Conservation (phyloP, 2,797 vertebrate species). For the Mus minutoides region DNA sequence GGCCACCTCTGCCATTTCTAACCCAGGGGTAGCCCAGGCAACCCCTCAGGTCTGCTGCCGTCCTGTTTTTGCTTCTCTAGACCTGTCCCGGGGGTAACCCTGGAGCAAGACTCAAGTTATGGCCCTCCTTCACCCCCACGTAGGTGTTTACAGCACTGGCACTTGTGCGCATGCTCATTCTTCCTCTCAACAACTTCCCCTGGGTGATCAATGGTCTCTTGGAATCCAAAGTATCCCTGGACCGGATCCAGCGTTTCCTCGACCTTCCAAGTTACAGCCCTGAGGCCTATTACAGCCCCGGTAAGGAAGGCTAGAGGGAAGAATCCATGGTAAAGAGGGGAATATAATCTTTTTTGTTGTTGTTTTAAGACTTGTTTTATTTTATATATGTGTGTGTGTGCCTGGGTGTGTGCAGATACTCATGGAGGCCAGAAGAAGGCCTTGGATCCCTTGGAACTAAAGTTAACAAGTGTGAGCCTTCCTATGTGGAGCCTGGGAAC, state of each 20-base stretch:
- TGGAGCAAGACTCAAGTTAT: background rate
- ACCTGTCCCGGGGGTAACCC: background rate
- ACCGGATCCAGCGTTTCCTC: conserved; percentile 94
- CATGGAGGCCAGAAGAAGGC: background rate
- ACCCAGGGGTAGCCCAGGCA: background rate
- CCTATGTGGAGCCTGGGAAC: background rate
- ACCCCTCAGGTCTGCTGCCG: background rate
- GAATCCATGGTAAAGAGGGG: background rate
- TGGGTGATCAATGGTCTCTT: conserved; percentile 96
- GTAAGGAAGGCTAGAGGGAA: conserved; percentile 82
- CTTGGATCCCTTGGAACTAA: background rate
- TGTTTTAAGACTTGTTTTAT: background rate
- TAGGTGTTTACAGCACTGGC: conserved; percentile 97
- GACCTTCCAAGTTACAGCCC: conserved; percentile 92
- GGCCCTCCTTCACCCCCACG: background rate
- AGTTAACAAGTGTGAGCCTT: background rate
- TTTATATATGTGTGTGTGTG: background rate
- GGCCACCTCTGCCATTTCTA: background rate
- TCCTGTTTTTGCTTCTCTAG: background rate
- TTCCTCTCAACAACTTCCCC: conserved; percentile 96
- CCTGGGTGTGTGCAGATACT: background rate
- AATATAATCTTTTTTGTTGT: background rate
- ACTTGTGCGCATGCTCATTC: conserved; percentile 95
- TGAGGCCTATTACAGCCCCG: conserved; percentile 91
- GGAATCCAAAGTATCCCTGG: conserved; percentile 97